phyloP scores from a whole-genome alignment of 1,140 invertebrate genomes.

The Drosophila tani region DNA sequence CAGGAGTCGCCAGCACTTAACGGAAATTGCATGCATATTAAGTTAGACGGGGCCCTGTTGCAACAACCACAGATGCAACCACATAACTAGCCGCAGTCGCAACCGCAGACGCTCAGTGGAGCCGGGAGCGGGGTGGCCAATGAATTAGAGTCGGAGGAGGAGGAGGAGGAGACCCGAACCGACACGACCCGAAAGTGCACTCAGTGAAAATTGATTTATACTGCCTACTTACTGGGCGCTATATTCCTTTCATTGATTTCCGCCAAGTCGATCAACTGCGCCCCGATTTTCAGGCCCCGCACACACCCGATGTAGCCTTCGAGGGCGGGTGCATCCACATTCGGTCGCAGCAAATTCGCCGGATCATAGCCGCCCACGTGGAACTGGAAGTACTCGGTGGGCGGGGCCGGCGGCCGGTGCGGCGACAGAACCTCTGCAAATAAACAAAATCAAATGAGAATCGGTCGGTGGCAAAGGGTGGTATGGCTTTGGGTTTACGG shows the following conservation, averaged over 20 bases:
- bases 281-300: conserved; percentile 94
- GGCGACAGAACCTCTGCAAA: conserved; percentile 92
- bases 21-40: conserved; percentile 84
- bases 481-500: background rate
- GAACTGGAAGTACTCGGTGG: conserved; percentile 94
- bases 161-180: too few relatives aligned
- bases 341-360: conserved; percentile 89
- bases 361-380: conserved; percentile 94
- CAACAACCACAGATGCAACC: conserved; percentile 45
- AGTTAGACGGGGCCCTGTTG: conserved; percentile 47
- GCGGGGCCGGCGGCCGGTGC: conserved; percentile 92
- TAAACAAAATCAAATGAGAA: conserved; percentile 80
- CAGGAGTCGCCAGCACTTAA: conserved; percentile 58
- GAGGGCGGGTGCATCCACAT: conserved; percentile 86
- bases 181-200: conserved; percentile 57
- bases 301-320: conserved; percentile 94
- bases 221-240: conserved; percentile 87
- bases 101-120: conserved; percentile 32
- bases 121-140: conserved; percentile 12
- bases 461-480: background rate
- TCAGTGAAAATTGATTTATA: conserved; percentile 80
- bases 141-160: conserved; percentile 31
- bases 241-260: conserved; percentile 89
- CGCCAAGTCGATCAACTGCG: conserved; percentile 91
- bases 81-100: conserved; percentile 19